These are phyloP conservation scores for Aphidius gifuensis DNA, from an alignment of 1,140 invertebrate genomes.

Conservation along the genomic window DNA sequence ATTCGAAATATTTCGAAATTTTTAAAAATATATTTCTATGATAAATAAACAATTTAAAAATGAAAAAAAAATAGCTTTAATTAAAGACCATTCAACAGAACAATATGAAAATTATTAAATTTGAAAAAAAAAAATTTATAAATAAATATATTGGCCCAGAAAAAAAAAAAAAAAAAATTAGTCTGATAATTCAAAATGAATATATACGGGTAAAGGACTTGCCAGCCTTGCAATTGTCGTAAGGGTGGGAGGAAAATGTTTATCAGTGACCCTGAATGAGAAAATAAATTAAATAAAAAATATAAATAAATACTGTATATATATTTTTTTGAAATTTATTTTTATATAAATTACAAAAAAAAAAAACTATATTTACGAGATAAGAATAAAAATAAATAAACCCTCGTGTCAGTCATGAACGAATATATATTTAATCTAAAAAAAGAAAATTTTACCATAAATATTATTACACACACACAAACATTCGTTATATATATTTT, in stretches of 20 bases:
- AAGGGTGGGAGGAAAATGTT: slow-evolving; percentile 21
- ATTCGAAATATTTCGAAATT: too few species aligned
- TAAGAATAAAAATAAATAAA: neutral
- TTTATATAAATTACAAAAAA: neutral
- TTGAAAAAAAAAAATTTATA: too few species aligned
- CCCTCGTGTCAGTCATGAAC: too few species aligned
- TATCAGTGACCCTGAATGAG: slow-evolving; percentile 19
- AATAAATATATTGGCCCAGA: slow-evolving; percentile 33
- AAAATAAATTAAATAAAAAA: slow-evolving; percentile 17
- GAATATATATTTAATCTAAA: too few species aligned
- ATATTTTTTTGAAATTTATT: too few species aligned
- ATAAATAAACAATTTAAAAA: slow-evolving; percentile 8
- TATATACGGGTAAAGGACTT: slow-evolving; percentile 38
- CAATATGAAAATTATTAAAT: too few species aligned
- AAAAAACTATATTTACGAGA: neutral
- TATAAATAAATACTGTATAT: neutral
- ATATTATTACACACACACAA: too few species aligned
- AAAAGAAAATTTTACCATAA: too few species aligned
- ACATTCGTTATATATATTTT: too few species aligned
- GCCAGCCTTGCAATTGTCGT: slow-evolving; percentile 28
- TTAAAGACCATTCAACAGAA: too few species aligned
- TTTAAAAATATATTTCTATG: too few species aligned
- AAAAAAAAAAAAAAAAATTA: slow-evolving; percentile 28
- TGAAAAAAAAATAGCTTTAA: slow-evolving; percentile 21
- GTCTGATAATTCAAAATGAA: neutral